Percentiles rank a stretch among this genome's conserved stretches.
Evolutionary conservation across 2,797 vertebrate genomes (phyloP).

Genomic region (Ctenopoma kingsleyae): DNA sequence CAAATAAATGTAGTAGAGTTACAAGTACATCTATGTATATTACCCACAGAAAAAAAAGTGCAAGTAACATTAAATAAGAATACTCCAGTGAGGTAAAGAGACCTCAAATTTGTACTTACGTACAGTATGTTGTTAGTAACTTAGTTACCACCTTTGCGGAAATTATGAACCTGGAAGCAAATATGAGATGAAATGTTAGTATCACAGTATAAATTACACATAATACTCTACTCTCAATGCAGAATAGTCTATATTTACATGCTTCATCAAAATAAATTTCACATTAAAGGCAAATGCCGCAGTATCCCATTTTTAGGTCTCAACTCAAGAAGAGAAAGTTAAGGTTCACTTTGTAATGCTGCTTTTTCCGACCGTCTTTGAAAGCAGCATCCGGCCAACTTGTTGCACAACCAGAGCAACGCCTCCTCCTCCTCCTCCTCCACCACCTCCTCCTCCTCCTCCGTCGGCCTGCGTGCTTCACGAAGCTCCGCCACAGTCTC

Average conservation of each 20-base stretch:
- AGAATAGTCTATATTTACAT: background rate
- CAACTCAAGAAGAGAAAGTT: background rate
- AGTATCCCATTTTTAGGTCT: background rate
- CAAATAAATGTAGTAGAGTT: no score
- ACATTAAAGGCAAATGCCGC: background rate
- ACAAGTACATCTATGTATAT: no score
- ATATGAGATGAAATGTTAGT: no score
- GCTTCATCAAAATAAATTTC: background rate
- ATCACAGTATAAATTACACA: no score
- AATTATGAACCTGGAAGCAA: background rate
- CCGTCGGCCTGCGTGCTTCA: constrained; percentile 10
- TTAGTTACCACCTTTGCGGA: no score
- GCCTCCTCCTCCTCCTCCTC: constrained; percentile 28
- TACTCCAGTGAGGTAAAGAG: no score
- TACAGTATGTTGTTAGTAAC: no score
- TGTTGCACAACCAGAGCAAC: constrained; percentile 28
- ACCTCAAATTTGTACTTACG: no score
- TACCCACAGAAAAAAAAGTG: no score
- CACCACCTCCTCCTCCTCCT: constrained; percentile 3
- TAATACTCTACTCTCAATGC: background rate
- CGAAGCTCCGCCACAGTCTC: constrained; percentile 1
- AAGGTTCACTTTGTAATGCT: background rate
- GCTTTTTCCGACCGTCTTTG: background rate
- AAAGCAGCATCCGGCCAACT: background rate
- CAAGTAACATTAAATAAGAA: no score